Percentiles rank a stretch among this genome's conserved stretches.
phyloP scores from a whole-genome alignment of 2,113 vertebrate species.

The Ivindomyrus marchei region DNA sequence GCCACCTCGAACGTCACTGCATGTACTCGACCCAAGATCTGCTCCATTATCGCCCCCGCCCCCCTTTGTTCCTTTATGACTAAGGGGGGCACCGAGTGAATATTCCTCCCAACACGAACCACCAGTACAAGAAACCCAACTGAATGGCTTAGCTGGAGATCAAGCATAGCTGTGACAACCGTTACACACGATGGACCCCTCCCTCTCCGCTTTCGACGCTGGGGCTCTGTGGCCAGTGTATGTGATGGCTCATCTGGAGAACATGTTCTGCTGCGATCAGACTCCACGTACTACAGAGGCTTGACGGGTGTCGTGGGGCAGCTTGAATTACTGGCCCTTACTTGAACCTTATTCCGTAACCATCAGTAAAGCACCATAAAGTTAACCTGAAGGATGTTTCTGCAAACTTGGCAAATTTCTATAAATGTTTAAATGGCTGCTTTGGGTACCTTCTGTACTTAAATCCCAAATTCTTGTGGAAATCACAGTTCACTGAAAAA shows the following conservation, averaged over 20 bases:
- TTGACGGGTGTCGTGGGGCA: neutral
- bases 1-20: conserved; percentile 4
- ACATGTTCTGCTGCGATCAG: neutral
- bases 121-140: conserved; percentile 40
- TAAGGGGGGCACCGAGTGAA: conserved; percentile 36
- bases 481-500: neutral
- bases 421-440: neutral
- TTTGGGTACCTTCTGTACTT: neutral
- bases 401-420: neutral
- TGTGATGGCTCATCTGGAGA: neutral
- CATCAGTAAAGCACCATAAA: neutral
- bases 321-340: neutral
- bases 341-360: neutral
- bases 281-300: neutral
- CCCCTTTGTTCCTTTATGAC: conserved; percentile 44
- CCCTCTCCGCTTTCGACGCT: conserved; percentile 23
- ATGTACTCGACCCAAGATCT: conserved; percentile 37
- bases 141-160: conserved; percentile 42
- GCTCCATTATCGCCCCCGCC: conserved; percentile 34
- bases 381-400: neutral
- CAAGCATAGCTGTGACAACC: conserved; percentile 45
- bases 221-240: neutral
- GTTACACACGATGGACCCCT: conserved; percentile 24
- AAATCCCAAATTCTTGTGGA: neutral
- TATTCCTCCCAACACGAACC: conserved; percentile 27